phyloP scores from a whole-genome alignment of 2,113 vertebrate genomes.

The Stictonetta naevosa region DNA sequence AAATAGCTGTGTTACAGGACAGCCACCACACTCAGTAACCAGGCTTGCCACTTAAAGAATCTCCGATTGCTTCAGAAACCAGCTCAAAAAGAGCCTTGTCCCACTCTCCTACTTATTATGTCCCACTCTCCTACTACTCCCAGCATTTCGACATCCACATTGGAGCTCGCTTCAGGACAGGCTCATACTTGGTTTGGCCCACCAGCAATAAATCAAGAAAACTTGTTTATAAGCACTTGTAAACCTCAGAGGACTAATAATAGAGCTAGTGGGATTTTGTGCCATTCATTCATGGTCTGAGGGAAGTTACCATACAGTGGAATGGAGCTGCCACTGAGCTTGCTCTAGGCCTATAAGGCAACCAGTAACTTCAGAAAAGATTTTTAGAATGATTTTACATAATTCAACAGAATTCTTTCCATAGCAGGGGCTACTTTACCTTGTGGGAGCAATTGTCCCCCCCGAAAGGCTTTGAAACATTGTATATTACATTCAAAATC shows the following conservation, averaged over 20 bases:
- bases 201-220: background rate
- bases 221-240: background rate
- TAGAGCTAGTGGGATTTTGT: background rate
- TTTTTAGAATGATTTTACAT: background rate
- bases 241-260: background rate
- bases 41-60: background rate
- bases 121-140: background rate
- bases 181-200: fast-evolving
- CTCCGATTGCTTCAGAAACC: background rate
- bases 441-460: background rate
- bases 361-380: background rate
- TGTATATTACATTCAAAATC: background rate
- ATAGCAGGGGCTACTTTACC: background rate
- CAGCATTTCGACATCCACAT: background rate
- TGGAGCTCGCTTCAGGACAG: background rate
- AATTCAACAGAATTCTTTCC: background rate
- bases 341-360: background rate
- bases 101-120: background rate
- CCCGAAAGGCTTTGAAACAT: background rate
- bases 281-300: background rate
- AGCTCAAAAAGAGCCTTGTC: background rate
- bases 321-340: background rate
- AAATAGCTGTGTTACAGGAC: background rate
- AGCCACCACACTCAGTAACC: background rate
- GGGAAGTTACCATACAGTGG: background rate